Evolutionary conservation across 2,113 vertebrate genomes (phyloP).

Genomic region (Amphilophus citrinellus): DNA sequence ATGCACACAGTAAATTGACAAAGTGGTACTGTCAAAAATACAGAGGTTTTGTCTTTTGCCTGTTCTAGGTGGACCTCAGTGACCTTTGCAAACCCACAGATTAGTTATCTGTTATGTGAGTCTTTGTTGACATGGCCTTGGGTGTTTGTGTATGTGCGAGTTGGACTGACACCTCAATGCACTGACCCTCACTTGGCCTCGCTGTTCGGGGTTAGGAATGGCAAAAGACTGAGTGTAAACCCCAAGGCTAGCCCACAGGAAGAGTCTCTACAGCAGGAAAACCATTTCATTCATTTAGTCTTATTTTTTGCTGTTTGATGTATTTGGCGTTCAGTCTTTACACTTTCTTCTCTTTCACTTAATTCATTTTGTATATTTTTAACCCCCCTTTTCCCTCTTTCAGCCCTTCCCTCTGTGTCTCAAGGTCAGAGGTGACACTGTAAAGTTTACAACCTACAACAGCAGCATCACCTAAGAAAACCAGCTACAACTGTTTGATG

Average conservation of each 20-base stretch:
- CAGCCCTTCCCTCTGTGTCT: slow-evolving; percentile 11
- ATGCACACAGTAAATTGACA: neutral
- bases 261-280: neutral
- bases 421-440: slow-evolving; percentile 63
- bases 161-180: slow-evolving; percentile 53
- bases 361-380: neutral
- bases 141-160: slow-evolving; percentile 43
- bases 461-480: slow-evolving; percentile 48
- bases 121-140: slow-evolving; percentile 70
- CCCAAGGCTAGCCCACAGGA: slow-evolving; percentile 41
- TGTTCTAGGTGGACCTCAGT: neutral
- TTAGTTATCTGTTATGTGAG: slow-evolving; percentile 53
- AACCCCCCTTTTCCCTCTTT: neutral
- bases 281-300: neutral
- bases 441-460: slow-evolving; percentile 64
- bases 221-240: slow-evolving; percentile 24
- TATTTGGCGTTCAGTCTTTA: neutral
- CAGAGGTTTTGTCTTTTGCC: neutral
- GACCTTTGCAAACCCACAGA: slow-evolving; percentile 47
- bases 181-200: slow-evolving; percentile 70
- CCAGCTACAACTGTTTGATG: slow-evolving; percentile 22
- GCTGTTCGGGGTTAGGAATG: slow-evolving; percentile 50
- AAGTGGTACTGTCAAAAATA: neutral
- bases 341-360: neutral
- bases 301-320: neutral